A percentile compares a stretch with the other conserved stretches of the same genome.
Conservation (phyloP, 1,140 invertebrate species). For the Pseudoatta argentina region DNA sequence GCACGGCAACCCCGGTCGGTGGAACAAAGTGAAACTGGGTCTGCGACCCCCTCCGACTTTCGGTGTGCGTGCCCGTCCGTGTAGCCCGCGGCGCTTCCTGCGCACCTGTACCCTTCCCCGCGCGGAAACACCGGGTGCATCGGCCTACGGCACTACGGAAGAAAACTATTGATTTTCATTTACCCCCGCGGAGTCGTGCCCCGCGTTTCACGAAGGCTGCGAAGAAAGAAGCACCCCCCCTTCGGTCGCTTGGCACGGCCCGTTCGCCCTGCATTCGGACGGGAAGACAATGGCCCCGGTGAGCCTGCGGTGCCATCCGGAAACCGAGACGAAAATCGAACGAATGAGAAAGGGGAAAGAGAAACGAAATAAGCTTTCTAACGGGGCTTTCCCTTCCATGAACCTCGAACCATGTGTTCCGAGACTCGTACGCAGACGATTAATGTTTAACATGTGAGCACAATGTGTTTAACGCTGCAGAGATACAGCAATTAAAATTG, state of each 20-base stretch:
- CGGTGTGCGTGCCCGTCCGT: conserved; percentile 23
- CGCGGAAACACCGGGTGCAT: conserved; percentile 75
- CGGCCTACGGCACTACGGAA: conserved; percentile 72
- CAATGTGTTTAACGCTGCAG: neutral
- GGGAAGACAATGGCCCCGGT: conserved; percentile 72
- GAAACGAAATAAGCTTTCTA: neutral
- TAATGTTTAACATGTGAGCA: neutral
- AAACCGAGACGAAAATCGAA: conserved; percentile 54
- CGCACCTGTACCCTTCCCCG: conserved; percentile 20
- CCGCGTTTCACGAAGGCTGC: conserved; percentile 55
- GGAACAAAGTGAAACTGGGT: conserved; percentile 76
- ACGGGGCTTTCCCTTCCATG: neutral
- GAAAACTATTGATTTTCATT: conserved; percentile 82
- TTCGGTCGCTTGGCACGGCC: conserved; percentile 71
- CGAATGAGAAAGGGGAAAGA: neutral
- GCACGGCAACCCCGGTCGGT: conserved; percentile 66
- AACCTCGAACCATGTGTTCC: neutral
- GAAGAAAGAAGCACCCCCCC: conserved; percentile 24
- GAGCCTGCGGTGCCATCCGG: conserved; percentile 67
- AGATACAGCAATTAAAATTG: conserved; percentile 3
- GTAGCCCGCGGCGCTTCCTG: conserved; percentile 3
- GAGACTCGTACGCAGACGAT: neutral
- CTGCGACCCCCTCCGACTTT: conserved; percentile 65
- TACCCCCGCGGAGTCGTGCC: conserved; percentile 67
- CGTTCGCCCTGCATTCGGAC: conserved; percentile 73